A percentile compares a stretch with the other conserved stretches of the same genome.
phyloP scores from a whole-genome alignment of 2,888 invertebrate genomes.

The Monopis laevigella region DNA sequence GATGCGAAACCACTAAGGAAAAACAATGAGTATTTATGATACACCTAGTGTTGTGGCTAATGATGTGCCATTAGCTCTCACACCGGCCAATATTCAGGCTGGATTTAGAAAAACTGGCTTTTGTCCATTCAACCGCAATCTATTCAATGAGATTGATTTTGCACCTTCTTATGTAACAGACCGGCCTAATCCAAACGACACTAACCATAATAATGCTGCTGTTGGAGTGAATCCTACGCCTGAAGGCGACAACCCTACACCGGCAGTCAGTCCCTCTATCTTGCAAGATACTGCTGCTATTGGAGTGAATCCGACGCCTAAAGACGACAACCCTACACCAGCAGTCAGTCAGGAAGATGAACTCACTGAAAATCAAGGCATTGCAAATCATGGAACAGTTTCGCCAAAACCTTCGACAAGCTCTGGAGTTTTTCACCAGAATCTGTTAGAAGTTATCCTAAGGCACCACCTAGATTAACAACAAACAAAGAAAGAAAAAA shows the following conservation, averaged over 20 bases:
- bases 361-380: not conserved
- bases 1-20: slow-evolving; percentile 7
- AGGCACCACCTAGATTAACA: too few relatives aligned
- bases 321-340: not conserved
- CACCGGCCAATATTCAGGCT: slow-evolving; percentile 6
- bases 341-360: not conserved
- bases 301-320: not conserved
- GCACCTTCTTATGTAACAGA: not conserved
- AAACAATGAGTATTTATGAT: slow-evolving; percentile 9
- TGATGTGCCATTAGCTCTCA: slow-evolving; percentile 9
- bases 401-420: not conserved
- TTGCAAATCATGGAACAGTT: not conserved
- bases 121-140: slow-evolving; percentile 5
- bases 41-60: slow-evolving; percentile 1
- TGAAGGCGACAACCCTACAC: not conserved
- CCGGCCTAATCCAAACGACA: not conserved
- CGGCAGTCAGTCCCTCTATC: not conserved
- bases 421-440: not conserved
- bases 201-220: not conserved
- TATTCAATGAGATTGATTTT: slow-evolving; percentile 2
- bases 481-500: too few relatives aligned
- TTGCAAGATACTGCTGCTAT: not conserved
- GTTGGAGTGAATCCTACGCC: not conserved
- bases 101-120: slow-evolving; percentile 11
- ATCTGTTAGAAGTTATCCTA: too few relatives aligned